Evolutionary conservation across 2,888 invertebrate species (phyloP), one percentile per base, ranked within the genome.

Genomic region (Drosophila lutescens): DNA sequence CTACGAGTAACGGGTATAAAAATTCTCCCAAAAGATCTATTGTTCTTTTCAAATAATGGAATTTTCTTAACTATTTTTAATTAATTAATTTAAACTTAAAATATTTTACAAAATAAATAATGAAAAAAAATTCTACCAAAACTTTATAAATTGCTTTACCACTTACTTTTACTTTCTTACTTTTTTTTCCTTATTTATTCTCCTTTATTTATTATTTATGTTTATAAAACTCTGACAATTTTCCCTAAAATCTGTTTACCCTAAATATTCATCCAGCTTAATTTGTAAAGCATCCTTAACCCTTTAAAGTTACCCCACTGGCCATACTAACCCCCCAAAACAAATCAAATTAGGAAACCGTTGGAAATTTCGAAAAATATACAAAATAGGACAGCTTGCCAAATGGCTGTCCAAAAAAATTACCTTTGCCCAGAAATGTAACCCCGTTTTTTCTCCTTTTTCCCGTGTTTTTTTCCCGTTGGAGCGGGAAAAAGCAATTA

Each of bases 401-500:
- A 50, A 73, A 49, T 51, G 49, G 40, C 56, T 13, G 32, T 12
- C 36, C 10, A 40, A 76, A 86, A 71, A 84, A 81, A 88, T 79
- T 88, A 82, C 88, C 88, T 82, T 86, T 82, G 40, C 70, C 51
- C 70, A 70, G 67, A 73, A 68, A 75, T 54, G 60, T 56, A 62
- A 67, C 63, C 71, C 82, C 79, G 55, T 79, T 81, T 73, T 62
- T 49, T 49, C 40, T 36, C 4, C 40, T 32, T 30, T 74, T 61
- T 51, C 51, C 13, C 34, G 17, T 56, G 40, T 36, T 62, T 41
- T 41, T 41, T 56, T 56, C 30, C 30, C 43, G 61, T 59, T 60
- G 60, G 47, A 50, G 58, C 55, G 72, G 76, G 69, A 76, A 86
- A 84, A 89, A 86, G 83, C 86, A 86, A 86, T 86, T 86, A 89